Base-by-base conservation (phyloP, 2,113 vertebrate species). In the Aphyosemion australe region DNA sequence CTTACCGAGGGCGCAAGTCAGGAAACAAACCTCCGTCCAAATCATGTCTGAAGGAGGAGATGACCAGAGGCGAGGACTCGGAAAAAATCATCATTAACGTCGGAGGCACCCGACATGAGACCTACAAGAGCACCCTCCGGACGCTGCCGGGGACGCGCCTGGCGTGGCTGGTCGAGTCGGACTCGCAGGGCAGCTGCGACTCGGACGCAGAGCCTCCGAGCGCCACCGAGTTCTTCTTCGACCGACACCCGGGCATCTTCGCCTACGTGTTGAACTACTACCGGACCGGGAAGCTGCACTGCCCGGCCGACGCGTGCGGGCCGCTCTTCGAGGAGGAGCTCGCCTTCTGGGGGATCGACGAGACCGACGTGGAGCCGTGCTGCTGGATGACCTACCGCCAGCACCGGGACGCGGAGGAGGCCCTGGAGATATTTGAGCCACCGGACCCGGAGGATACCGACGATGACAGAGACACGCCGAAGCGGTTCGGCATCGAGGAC, bases 341-440 rank as follows among this genome's bases (percentile, higher is more conserved):
- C 48, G 95, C 96, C 45, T 98, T 95, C 82, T 99, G 97, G 97
- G 97, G 95, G 45, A 97, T 98, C 8, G 97, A 99, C 2, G 97
- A 99, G 93, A 99, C 96, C 0, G 97, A 99, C 69, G 97, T 99
- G 92, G 97, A 99, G 88, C 96, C 97, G 1, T 99, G 97, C 75
- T 99, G 97, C 93, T 99, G 97, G 97, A 99, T 99, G 96, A 96
- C 94, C 46, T 99, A 98, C 82, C 92, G 97, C 1, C 97, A 99
- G 87, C 97, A 99, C 84, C 92, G 97, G 0, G 97, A 99, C 10
- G 97, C 97, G 0, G 97, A 99, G 50, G 97, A 98, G 87, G 97
- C 97, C 19, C 91, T 99, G 45, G 96, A 98, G 48, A 98, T 94
- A 72, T 99, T 99, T 0, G 96, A 99, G 66, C 95, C 94, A 3